Evolutionary conservation across 37 sponge, comb jelly and placozoan species (phyloP), one percentile per base, ranked within the genome.

Genomic region (Beroe forskalii): DNA sequence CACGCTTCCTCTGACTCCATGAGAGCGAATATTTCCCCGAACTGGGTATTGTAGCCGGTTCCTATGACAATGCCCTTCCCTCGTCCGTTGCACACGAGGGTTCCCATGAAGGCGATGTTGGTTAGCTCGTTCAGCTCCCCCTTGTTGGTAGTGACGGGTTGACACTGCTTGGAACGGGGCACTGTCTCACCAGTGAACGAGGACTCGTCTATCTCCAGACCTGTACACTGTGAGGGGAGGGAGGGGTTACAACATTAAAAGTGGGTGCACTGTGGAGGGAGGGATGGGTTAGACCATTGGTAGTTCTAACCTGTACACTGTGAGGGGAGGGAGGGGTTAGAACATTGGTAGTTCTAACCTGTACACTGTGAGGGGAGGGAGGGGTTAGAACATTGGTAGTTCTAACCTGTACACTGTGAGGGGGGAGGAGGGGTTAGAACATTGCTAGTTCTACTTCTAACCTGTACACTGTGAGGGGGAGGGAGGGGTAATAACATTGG

Each of bases 51-150:
- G 80, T 95, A 96, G 0, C 97, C 99, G 2, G 93, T 92, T 14
- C 94, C 92, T 25, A 95, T 94, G 37, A 98, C 97, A 30, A 98
- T 91, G 31, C 97, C 99, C 93, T 93, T 98, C 32, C 95, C 99
- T 76, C 92, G 94, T 20, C 99, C 99, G 33, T 89, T 75, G 39
- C 95, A 94, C 72, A 96, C 97, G 91, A 94, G 94, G 0, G 97
- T 98, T 30, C 99, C 99, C 99, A 98, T 98, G 90, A 92, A 98
- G 12, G 93, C 93, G 30, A 98, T 91, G 76, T 98, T 98, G 60
- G 62, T 92, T 38, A 93, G 55, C 31, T 90, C 90, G 33, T 83
- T 62, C 60, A 41, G 32, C 27, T 62, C 91, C 35, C 90, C 62
- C 2, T 91, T 60, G 27, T 17, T 40, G 22, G 89, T 0, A 37